These are phyloP conservation scores for Chydorus sphaericus DNA, from an alignment of 2,888 invertebrate genomes.

Conservation along the genomic window DNA sequence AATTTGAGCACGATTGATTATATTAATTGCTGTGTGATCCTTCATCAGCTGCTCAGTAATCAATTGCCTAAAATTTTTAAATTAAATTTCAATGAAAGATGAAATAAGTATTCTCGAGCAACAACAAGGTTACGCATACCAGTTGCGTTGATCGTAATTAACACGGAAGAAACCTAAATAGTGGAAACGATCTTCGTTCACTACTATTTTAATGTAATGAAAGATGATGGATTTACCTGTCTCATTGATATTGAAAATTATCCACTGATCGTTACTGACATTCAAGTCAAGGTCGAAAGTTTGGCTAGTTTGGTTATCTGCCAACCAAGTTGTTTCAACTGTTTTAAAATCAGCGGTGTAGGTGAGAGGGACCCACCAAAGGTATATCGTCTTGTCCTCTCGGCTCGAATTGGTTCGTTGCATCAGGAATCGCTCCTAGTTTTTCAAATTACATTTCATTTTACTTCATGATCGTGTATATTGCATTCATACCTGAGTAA, in stretches of 20 bases:
- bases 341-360: slow-evolving; percentile 24
- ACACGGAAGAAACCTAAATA: neutral
- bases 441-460: neutral
- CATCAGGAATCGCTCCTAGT: slow-evolving; percentile 20
- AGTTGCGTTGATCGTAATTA: slow-evolving; percentile 6
- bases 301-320: neutral
- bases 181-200: too few relatives aligned
- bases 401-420: slow-evolving; percentile 14
- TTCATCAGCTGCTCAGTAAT: slow-evolving; percentile 48
- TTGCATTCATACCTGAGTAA: slow-evolving; percentile 20
- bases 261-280: slow-evolving; percentile 19
- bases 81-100: too few relatives aligned
- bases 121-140: too few relatives aligned
- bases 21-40: slow-evolving; percentile 46
- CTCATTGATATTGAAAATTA: slow-evolving; percentile 24
- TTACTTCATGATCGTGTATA: too few relatives aligned
- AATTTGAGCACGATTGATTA: slow-evolving; percentile 71
- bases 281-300: neutral
- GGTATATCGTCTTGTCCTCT: slow-evolving; percentile 22
- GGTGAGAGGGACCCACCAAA: slow-evolving; percentile 47
- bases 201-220: too few relatives aligned
- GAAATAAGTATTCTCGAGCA: too few relatives aligned
- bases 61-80: too few relatives aligned
- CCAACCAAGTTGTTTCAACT: slow-evolving; percentile 1
- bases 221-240: slow-evolving; percentile 18